phyloP scores from a whole-genome alignment of 2,888 invertebrate genomes.

The Drosophila seclusa region DNA sequence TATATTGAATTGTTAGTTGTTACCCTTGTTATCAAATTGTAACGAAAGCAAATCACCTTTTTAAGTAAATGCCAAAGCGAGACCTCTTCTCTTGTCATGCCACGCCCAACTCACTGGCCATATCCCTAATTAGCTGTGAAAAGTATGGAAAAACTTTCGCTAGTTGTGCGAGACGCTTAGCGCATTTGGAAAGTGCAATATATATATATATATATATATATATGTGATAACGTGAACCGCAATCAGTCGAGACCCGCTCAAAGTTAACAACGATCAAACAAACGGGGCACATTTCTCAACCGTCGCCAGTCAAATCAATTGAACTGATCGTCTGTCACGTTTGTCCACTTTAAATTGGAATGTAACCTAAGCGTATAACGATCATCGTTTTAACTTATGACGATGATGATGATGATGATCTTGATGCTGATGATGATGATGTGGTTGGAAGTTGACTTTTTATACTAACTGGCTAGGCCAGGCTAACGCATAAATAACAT shows the following conservation, averaged over 20 bases:
- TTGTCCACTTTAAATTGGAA: slow-evolving; percentile 54
- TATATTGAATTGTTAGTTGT: neutral
- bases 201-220: slow-evolving; percentile 35
- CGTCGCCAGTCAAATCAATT: slow-evolving; percentile 59
- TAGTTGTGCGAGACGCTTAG: slow-evolving; percentile 10
- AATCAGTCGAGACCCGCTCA: slow-evolving; percentile 13
- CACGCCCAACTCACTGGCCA: slow-evolving; percentile 23
- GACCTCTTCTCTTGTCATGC: neutral
- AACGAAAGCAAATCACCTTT: neutral
- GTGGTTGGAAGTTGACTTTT: slow-evolving; percentile 44
- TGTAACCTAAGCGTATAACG: slow-evolving; percentile 14
- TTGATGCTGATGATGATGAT: slow-evolving; percentile 20
- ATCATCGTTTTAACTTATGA: slow-evolving; percentile 18
- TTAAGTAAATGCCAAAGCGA: slow-evolving; percentile 1
- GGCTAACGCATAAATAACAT: slow-evolving; percentile 54
- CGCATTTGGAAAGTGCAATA: slow-evolving; percentile 53
- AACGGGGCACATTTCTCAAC: slow-evolving; percentile 46
- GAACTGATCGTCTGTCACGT: slow-evolving; percentile 62
- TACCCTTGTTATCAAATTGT: neutral
- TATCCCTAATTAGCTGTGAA: slow-evolving; percentile 50
- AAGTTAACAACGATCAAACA: slow-evolving; percentile 6
- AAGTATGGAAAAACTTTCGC: slow-evolving; percentile 69
- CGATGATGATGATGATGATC: neutral
- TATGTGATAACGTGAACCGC: slow-evolving; percentile 39
- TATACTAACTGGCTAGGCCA: slow-evolving; percentile 13